Evolutionary conservation across 64 coral and sea anemone genomes (phyloP), one percentile per base, ranked within the genome.

Genomic region (Stichodactyla helianthus): DNA sequence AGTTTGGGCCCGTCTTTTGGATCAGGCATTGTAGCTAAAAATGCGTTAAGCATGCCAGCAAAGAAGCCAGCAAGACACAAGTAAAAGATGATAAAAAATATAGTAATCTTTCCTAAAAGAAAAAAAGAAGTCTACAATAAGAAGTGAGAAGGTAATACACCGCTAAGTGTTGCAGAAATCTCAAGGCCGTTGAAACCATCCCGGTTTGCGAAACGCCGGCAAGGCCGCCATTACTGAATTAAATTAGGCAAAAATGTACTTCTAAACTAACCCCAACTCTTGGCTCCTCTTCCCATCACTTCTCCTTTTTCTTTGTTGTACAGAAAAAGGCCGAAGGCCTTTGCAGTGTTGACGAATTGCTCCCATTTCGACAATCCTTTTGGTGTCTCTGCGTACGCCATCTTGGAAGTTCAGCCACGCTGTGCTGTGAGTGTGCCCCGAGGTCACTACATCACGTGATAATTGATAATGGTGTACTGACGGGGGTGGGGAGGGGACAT

Each of bases 81-180:
- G 51, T 97, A 97, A 74, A 93, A 97, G 59, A 97, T 86, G 61
- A 97, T 57, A 82, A 97, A 97, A 79, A 97, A 97, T 17, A 97
- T 55, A 8, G 71, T 26, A 79, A 97, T 90, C 88, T 97, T 97
- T 26, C 86, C 94, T 97, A 77, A 85, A 97, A 93, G 50, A 4
- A 20, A 79, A 22, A 82, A 88, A 52, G 7, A 18, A 59, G 17
- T 13, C 22, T 64, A 50, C 78, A 62, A 83, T 16, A 60, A 63
- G 52, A 19, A 53, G 4, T 19, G 7, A 52, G 52, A 81, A 52
- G 6, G 35, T 5, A 27, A 31, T 51, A 52, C 16, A 81, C 12
- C 78, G 2, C 78, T 6, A 44, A 54, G 50, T 20, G n/a, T 53
- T 53, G 78, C 51, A 52, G 15, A 81, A 51, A 8, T 74, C 25